Evolutionary conservation across 2,113 vertebrate species (phyloP).

Genomic region (Penelope pileata): DNA sequence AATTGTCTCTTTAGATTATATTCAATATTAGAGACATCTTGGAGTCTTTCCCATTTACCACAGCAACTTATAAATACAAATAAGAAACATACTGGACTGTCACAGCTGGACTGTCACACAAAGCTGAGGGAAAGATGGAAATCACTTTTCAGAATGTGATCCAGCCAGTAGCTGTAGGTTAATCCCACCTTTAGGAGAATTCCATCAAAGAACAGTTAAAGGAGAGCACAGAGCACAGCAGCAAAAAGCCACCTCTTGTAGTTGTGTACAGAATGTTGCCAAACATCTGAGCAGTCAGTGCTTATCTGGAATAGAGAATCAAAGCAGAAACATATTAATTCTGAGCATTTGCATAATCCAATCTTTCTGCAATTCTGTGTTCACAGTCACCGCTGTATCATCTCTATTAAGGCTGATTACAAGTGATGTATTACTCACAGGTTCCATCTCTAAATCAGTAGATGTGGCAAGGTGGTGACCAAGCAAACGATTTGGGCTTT

Average conservation of each 20-base stretch:
- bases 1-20: conserved; percentile 7
- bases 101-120: not conserved
- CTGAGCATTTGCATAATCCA: not conserved
- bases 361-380: not conserved
- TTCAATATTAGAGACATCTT: not conserved
- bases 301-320: not conserved
- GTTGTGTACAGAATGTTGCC: not conserved
- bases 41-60: not conserved
- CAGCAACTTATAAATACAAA: not conserved
- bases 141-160: not conserved
- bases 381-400: not conserved
- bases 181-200: not conserved
- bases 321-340: not conserved
- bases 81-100: conserved; percentile 1
- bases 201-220: not conserved
- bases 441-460: not conserved
- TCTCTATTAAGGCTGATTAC: not conserved
- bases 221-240: not conserved
- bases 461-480: fast-evolving
- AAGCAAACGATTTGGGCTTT: not conserved
- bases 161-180: not conserved
- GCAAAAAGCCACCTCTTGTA: not conserved
- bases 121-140: not conserved
- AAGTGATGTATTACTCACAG: not conserved
- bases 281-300: not conserved